Evolutionary conservation across 2,113 vertebrate species (phyloP), one percentile per base, ranked within the genome.

Genomic region (Hippopotamus amphibius): DNA sequence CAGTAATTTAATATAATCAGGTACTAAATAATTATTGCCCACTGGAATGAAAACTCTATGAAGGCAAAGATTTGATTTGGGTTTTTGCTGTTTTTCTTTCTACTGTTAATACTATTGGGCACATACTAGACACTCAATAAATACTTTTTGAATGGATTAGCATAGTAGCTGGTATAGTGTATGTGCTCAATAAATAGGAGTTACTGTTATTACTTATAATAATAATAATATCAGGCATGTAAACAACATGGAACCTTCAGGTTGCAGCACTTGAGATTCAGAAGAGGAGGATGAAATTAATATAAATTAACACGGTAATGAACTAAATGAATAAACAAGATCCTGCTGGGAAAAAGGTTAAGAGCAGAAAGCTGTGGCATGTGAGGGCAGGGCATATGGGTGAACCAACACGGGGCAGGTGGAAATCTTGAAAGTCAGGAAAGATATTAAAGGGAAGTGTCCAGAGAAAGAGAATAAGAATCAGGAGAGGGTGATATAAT

Each of bases 311-410:
- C 33, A 87, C 24, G 13, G 0, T 48, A 91, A 82, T 55, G 10
- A 88, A 87, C 50, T 61, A 57, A 76, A 53, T 71, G 77, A 82
- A 79, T 59, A 90, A 87, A 76, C 3, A 41, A 55, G 80, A 68
- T n/a, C 30, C 2, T 26, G 48, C 3, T 50, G 41, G 37, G 41
- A 95, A 94, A 65, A 94, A 19, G 17, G 33, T 14, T 72, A 82
- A 71, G 28, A 16, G 2, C 71, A 8, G 48, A 82, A 71, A 81
- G 19, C 43, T 66, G 2, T 63, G 22, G 26, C 4, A 41, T 7
- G 8, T 65, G 26, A 82, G 46, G 9, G 11, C 14, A 46, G 30
- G 50, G n/a, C 11, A 33, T 26, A 69, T 11, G n/a, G 9, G 65
- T 19, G 28, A 3, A 33, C 2, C 6, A 37, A 24, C 11, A 21